A percentile compares a stretch with the other conserved stretches of the same genome.
Conservation (phyloP, 2,113 vertebrate species). For the Sus scrofa region T2T-Sscrofa CM000814.6:36313001-36313500, state of each 20-base stretch:
- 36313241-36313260: neutral
- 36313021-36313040: rapidly evolving
- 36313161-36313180: neutral
- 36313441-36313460: too few relatives aligned
- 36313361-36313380: too few relatives aligned
- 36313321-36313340: neutral
- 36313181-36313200: rapidly evolving
- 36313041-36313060: neutral
- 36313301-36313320: neutral
- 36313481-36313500: too few relatives aligned
- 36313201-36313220: too few relatives aligned
- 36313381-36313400: too few relatives aligned
- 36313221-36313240: neutral
- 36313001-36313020: neutral
- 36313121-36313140: neutral
- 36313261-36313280: neutral
- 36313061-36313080: neutral
- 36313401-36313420: too few relatives aligned
- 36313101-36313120: neutral
- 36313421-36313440: too few relatives aligned
- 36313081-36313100: neutral
- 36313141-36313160: neutral
- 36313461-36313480: too few relatives aligned
- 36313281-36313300: neutral
- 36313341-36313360: neutral